Evolutionary conservation across 2,888 invertebrate species (phyloP).

Genomic region (Brachylomia viminalis): DNA sequence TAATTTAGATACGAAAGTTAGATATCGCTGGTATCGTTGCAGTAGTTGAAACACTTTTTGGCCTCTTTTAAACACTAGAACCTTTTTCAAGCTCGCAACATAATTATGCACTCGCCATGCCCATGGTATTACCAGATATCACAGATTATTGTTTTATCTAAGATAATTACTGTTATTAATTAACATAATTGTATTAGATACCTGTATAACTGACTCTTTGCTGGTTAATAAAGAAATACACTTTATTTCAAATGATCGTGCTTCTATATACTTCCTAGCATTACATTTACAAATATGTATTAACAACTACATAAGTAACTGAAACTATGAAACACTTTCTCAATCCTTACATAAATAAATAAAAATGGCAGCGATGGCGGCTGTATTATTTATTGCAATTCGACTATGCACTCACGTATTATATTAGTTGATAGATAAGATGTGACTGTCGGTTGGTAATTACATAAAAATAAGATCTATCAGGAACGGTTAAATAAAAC

Average conservation of each 20-base stretch:
- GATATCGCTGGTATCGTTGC: not conserved
- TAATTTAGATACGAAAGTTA: constrained; percentile 35
- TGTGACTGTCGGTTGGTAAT: not conserved
- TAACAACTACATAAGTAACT: constrained; percentile 4
- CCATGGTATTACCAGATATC: not conserved
- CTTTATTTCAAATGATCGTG: not conserved
- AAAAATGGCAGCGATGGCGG: not conserved
- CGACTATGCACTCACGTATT: constrained; percentile 25
- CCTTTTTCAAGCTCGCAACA: not conserved
- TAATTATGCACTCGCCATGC: not conserved
- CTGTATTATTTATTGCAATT: constrained; percentile 28
- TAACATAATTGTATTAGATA: no score
- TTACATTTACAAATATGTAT: not conserved
- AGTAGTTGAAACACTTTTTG: not conserved
- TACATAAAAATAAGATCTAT: constrained; percentile 34
- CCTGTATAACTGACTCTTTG: not conserved
- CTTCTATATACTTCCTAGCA: not conserved
- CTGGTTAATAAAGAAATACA: not conserved
- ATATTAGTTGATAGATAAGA: constrained; percentile 35
- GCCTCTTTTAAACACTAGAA: constrained; percentile 2
- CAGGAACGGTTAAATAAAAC: constrained; percentile 24
- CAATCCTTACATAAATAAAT: not conserved
- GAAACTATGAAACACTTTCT: not conserved
- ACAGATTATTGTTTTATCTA: not conserved
- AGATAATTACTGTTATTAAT: constrained; percentile 3